Conservation (phyloP, 2,888 invertebrate genomes). For the Pammene aurita region DNA sequence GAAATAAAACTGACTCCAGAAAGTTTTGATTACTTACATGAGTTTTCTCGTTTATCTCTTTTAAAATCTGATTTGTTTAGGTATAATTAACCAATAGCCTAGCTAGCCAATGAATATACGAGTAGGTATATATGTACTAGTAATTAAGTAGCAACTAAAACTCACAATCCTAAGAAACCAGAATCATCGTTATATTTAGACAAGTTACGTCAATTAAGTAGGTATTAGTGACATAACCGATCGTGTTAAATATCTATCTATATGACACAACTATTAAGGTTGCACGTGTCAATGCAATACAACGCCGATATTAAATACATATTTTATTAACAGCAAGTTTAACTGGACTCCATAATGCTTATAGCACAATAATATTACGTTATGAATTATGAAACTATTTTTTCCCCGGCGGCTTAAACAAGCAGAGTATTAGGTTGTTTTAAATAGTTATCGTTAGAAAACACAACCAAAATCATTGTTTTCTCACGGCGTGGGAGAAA, state of each 20-base stretch:
- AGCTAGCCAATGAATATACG: too few relatives aligned
- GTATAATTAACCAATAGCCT: too few relatives aligned
- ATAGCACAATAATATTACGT: neutral
- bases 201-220: slow-evolving; percentile 52
- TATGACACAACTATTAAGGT: slow-evolving; percentile 35
- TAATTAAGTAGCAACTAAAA: slow-evolving; percentile 22
- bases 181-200: slow-evolving; percentile 65
- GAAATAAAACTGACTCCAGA: too few relatives aligned
- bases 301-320: slow-evolving; percentile 16
- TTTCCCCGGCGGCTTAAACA: neutral
- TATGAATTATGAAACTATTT: neutral
- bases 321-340: slow-evolving; percentile 19
- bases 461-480: too few relatives aligned
- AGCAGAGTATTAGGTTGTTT: too few relatives aligned
- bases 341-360: slow-evolving; percentile 3
- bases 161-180: slow-evolving; percentile 56
- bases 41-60: too few relatives aligned
- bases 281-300: slow-evolving; percentile 39
- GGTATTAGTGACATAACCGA: slow-evolving; percentile 48
- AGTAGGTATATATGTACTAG: neutral
- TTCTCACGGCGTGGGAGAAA: too few relatives aligned
- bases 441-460: too few relatives aligned
- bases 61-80: too few relatives aligned
- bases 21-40: too few relatives aligned
- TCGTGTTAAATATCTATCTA: slow-evolving; percentile 30